Evolutionary conservation across 2,888 invertebrate species (phyloP), one percentile per base, ranked within the genome.

Genomic region (Emmelina monodactyla): DNA sequence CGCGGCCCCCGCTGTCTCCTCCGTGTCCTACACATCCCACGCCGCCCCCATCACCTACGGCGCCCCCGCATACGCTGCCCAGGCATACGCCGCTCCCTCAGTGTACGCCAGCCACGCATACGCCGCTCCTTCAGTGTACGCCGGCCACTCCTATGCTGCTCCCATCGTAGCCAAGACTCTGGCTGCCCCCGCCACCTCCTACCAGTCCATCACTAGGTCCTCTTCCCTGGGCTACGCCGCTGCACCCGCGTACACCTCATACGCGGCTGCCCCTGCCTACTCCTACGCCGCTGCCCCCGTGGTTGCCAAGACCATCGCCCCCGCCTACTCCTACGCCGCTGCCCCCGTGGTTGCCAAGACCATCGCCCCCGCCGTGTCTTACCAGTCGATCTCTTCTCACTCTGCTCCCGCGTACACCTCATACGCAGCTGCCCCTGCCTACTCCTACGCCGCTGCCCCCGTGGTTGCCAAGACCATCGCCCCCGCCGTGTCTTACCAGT

Each of bases 401-500:
- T 48, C 54, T 45, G 55, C 50, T 14, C 70, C 69, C 40, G 32
- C 41, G 14, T 39, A 43, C 5, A 43, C 48, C 29, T 47, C 47
- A 25, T 67, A 48, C 2, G 46, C 55, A 10, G 25, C 38, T 2
- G 38, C 45, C 9, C 28, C 67, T 39, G 62, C 64, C 51, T 66
- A 70, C 41, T 59, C 69, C 50, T 57, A 65, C 29, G 46, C 58
- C 25, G 68, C 76, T 14, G 59, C 69, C 12, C 59, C 68, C 19
- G 55, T 61, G 16, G 16, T 37, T 10, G 51, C 69, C 19, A 19
- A 19, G 19, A 6, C 19, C 19, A 35, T 47, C 12, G 19, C 19
- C 19, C 51, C 49, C 28, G 42, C 47, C 13, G 19, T 19, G 19
- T 19, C 19, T 9, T 19, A 19, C 19, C 19, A 19, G 19, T 19